Conservation (phyloP, 2,113 vertebrate genomes). For the Pristiophorus japonicus region DNA sequence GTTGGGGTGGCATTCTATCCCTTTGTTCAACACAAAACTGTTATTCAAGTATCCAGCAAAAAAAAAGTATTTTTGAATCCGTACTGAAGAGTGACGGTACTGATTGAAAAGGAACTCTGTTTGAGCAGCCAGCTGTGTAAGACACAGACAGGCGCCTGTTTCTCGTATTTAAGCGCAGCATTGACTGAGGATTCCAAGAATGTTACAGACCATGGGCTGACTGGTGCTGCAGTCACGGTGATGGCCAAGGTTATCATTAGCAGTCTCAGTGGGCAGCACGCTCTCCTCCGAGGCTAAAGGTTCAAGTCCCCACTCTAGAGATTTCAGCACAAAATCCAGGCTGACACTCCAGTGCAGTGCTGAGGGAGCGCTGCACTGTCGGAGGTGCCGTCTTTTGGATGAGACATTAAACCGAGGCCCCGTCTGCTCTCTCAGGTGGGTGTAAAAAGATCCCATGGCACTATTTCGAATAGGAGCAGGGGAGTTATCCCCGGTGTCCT, state of each 20-base stretch:
- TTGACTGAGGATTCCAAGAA: not conserved
- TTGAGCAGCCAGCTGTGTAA: not conserved
- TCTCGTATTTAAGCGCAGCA: not conserved
- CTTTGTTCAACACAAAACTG: not conserved
- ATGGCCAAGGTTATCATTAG: not conserved
- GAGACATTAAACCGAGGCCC: too few relatives aligned
- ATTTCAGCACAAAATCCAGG: not conserved
- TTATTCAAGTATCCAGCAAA: not conserved
- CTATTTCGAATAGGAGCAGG: not conserved
- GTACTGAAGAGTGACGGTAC: not conserved
- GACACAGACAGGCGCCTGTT: not conserved
- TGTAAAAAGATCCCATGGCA: not conserved
- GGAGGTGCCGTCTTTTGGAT: not conserved
- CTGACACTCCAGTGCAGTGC: not conserved
- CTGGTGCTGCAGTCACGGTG: not conserved
- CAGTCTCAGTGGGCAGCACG: not conserved
- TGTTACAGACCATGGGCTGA: not conserved
- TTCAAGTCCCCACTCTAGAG: not conserved
- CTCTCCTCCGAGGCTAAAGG: not conserved
- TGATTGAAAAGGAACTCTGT: not conserved
- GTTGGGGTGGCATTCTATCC: not conserved
- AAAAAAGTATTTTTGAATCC: not conserved
- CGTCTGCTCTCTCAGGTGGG: not conserved
- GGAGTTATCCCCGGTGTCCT: not conserved
- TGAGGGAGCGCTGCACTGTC: not conserved